A percentile compares a stretch with the other conserved stretches of the same genome.
Conservation (phyloP, 2,888 invertebrate species). For the Plusia festucae region DNA sequence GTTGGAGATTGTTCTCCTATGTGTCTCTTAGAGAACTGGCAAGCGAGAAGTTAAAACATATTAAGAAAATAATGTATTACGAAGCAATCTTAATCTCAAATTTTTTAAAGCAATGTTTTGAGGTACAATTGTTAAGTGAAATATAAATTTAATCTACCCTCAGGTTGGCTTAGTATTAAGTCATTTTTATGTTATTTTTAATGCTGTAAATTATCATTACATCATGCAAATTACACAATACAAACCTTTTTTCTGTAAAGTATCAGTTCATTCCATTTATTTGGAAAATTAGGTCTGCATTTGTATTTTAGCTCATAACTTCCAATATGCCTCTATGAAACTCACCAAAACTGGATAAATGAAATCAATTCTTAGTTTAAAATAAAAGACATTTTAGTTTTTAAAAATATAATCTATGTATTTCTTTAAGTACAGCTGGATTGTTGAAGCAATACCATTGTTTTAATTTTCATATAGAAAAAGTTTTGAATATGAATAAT, state of each 20-base stretch:
- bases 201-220: constrained; percentile 5
- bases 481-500: not conserved
- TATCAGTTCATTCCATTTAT: constrained; percentile 45
- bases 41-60: constrained; percentile 42
- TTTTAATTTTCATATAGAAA: not conserved
- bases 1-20: constrained; percentile 18
- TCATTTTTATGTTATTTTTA: constrained; percentile 14
- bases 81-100: constrained; percentile 14
- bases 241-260: not conserved
- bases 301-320: constrained; percentile 45
- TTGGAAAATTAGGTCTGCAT: constrained; percentile 52
- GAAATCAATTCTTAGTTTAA: constrained; percentile 45
- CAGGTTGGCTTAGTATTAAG: constrained; percentile 10
- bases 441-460: constrained; percentile 17
- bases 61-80: constrained; percentile 45
- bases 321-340: constrained; percentile 24
- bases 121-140: constrained; percentile 11
- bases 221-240: too few species aligned
- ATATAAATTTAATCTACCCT: constrained; percentile 13
- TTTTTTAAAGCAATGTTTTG: constrained; percentile 20
- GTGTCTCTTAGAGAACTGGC: constrained; percentile 9
- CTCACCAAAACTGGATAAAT: constrained; percentile 32
- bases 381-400: constrained; percentile 58
- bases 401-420: constrained; percentile 37
- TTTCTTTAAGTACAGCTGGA: constrained; percentile 35